phyloP scores from a whole-genome alignment of 2,888 invertebrate genomes.

The Sinopyrophorus schimmeli region DNA sequence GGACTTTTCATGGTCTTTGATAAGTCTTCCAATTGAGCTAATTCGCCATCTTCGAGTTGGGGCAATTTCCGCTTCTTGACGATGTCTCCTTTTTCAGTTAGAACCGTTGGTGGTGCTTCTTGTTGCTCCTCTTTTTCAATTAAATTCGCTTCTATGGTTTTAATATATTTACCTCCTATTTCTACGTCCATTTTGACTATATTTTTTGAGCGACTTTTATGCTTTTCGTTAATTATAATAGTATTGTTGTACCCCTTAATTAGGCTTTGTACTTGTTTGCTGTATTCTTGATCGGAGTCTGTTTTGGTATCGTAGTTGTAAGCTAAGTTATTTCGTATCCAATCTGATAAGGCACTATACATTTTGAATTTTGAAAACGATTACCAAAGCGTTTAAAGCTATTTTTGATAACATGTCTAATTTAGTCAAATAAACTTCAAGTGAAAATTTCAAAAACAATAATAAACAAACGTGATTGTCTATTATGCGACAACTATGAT shows the following conservation, averaged over 20 bases:
- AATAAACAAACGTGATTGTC: too few species aligned
- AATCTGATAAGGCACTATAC: not conserved
- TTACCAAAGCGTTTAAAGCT: too few species aligned
- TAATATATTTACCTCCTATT: conserved; percentile 3
- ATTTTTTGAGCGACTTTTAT: not conserved
- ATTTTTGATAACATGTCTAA: too few species aligned
- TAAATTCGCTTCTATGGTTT: not conserved
- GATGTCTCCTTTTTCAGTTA: conserved; percentile 12
- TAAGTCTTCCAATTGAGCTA: not conserved
- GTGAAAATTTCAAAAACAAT: too few species aligned
- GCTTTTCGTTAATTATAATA: not conserved
- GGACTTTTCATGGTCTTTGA: not conserved
- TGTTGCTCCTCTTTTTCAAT: not conserved
- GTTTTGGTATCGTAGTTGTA: not conserved
- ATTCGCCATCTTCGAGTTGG: not conserved
- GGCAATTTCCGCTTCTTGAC: conserved; percentile 3
- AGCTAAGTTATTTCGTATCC: conserved; percentile 2
- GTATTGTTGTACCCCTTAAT: not conserved
- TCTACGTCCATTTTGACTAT: conserved; percentile 5
- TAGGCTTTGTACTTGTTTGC: not conserved
- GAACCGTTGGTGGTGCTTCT: not conserved
- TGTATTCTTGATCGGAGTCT: not conserved
- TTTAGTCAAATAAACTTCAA: too few species aligned
- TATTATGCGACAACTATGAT: too few species aligned
- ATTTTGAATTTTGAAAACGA: too few species aligned